Evolutionary conservation across 1,140 invertebrate genomes (phyloP).

Genomic region (Drosophila watanabei): DNA sequence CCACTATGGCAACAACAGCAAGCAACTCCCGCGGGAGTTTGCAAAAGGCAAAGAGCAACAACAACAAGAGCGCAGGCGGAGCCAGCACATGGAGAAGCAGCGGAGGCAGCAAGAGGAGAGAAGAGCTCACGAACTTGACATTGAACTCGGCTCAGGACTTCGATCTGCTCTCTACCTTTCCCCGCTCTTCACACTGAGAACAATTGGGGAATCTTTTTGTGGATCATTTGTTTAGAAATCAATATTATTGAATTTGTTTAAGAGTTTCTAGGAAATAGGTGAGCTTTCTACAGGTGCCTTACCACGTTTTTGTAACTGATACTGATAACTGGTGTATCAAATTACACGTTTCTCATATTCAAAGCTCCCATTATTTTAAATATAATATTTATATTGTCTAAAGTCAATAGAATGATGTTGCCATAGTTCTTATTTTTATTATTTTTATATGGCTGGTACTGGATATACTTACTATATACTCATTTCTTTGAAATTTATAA

Average conservation of each 20-base stretch:
- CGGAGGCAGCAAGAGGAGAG: not conserved
- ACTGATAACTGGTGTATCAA: not conserved
- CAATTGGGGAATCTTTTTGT: not conserved
- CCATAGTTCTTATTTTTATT: no score
- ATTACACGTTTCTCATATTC: not conserved
- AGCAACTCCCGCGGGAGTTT: conserved; percentile 2
- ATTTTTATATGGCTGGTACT: not conserved
- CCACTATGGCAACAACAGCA: conserved; percentile 20
- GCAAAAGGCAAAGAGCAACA: not conserved
- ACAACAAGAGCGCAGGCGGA: not conserved
- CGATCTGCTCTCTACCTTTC: not conserved
- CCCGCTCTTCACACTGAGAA: not conserved
- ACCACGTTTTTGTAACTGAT: not conserved
- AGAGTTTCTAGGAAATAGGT: no score
- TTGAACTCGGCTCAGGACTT: conserved; percentile 43
- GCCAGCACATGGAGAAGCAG: not conserved
- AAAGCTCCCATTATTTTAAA: not conserved
- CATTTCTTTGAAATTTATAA: not conserved
- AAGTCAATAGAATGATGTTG: no score
- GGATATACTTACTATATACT: not conserved
- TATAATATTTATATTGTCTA: not conserved
- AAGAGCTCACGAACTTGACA: conserved; percentile 64
- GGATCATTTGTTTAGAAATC: not conserved
- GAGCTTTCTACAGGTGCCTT: not conserved
- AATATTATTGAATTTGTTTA: not conserved